Percentiles rank a stretch among this genome's conserved stretches.
These are phyloP conservation scores for Taxidea taxus DNA, from an alignment of 2,113 vertebrate genomes.

Conservation along the genomic window DNA sequence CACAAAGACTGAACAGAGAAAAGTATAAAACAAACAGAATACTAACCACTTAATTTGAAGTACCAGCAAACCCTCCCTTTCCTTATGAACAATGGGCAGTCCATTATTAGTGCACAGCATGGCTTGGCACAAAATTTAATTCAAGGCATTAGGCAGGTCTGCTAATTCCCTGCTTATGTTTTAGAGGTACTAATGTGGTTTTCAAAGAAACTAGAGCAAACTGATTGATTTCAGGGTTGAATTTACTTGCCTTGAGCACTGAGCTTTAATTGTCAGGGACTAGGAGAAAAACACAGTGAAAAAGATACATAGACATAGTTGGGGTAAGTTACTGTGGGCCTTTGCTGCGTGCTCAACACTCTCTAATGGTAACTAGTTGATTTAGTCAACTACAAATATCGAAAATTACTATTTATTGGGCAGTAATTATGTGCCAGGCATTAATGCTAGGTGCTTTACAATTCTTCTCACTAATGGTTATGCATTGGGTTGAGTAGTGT, in stretches of 20 bases:
- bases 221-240: constrained; percentile 16
- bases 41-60: background rate
- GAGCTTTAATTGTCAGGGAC: background rate
- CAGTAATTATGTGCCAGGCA: background rate
- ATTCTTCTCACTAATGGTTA: background rate
- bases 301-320: background rate
- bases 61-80: background rate
- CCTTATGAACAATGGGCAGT: background rate
- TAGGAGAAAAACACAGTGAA: background rate
- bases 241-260: background rate
- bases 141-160: background rate
- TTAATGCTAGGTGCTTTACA: background rate
- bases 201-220: constrained; percentile 16
- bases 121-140: constrained; percentile 10
- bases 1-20: background rate
- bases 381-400: background rate
- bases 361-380: background rate
- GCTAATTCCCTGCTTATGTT: constrained; percentile 14
- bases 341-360: background rate
- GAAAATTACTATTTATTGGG: background rate
- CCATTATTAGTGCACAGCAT: background rate
- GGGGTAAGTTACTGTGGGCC: background rate
- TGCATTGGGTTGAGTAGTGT: background rate
- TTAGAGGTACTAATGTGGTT: background rate
- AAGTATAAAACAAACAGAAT: constrained; percentile 6